Evolutionary conservation across 2,113 vertebrate species (phyloP), one percentile per base, ranked within the genome.

Genomic region (Apeltes quadracus): DNA sequence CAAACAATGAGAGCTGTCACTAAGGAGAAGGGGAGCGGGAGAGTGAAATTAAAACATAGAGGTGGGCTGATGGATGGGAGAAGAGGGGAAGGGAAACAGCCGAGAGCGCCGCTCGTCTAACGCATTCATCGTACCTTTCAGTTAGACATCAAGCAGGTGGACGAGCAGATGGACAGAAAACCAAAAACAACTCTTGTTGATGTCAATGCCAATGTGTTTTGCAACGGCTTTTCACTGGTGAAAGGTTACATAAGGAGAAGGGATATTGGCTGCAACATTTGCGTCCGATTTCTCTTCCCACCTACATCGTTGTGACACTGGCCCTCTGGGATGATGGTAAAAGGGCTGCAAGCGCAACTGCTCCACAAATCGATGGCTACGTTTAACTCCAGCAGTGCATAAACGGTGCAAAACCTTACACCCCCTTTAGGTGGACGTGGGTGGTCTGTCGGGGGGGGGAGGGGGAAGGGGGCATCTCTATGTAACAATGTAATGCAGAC

Each of bases 91-190:
- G 48, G 84, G 77, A 88, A 89, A 86, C 81, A 88, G 83, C 85
- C 57, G 29, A 62, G 1, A 86, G 84, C 86, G 74, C 54, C 59
- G 65, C 75, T 76, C 67, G 43, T 84, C 86, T 81, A 56, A 53
- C 43, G 79, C 83, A 84, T 87, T 84, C 82, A 88, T 90, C 87
- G 86, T 81, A 64, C 64, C 80, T 75, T 75, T 88, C 86, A 77
- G 69, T 76, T 76, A 81, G 80, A 82, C 78, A 78, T 76, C 79
- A 76, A 78, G 74, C 58, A 23, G 76, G 64, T 36, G 72, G 81
- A 79, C 44, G 79, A 76, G 69, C 9, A 76, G 79, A 83, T 61
- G 50, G 82, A 79, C 75, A 65, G 79, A 41, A 59, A 61, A 78
- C 54, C 61, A 79, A 79, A 86, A 86, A 84, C 76, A 87, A 77